Conservation (phyloP, 2,888 invertebrate species). For the Amitus sp. region DNA sequence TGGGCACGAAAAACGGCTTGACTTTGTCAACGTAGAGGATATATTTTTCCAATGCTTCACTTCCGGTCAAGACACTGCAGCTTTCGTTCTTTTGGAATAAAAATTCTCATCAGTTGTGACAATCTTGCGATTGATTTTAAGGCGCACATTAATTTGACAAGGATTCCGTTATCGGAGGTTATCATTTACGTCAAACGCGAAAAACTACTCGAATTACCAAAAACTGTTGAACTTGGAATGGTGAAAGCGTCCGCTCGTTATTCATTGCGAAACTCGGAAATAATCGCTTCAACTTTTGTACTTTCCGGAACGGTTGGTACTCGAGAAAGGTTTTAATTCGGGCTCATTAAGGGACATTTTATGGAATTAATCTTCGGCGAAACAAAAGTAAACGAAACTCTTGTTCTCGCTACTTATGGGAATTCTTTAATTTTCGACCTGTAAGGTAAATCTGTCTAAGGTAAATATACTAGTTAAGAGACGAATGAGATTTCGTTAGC, state of each 20-base stretch:
- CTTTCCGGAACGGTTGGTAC: conserved; percentile 1
- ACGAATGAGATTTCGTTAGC: too few species aligned
- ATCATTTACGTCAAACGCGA: conserved; percentile 4
- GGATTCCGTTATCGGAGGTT: not conserved
- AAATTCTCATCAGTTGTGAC: too few species aligned
- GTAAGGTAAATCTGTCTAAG: too few species aligned
- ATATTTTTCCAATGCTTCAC: conserved; percentile 39
- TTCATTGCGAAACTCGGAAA: conserved; percentile 27
- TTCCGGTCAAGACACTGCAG: conserved; percentile 5
- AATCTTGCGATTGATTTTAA: too few species aligned
- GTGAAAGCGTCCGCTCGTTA: conserved; percentile 9
- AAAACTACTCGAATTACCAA: conserved; percentile 18
- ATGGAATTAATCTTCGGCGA: not conserved
- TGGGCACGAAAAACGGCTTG: conserved; percentile 46
- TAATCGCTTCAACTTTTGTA: conserved; percentile 1
- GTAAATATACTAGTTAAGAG: too few species aligned
- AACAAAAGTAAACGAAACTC: conserved; percentile 5
- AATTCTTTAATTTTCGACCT: too few species aligned
- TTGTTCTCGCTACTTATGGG: too few species aligned
- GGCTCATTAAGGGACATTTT: not conserved
- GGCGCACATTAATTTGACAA: too few species aligned
- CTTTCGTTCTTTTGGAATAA: conserved; percentile 9
- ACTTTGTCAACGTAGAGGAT: conserved; percentile 46
- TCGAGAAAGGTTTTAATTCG: conserved; percentile 8
- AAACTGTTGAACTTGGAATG: conserved; percentile 14